phyloP scores from a whole-genome alignment of 2,888 invertebrate species.

The Microchrysa polita region DNA sequence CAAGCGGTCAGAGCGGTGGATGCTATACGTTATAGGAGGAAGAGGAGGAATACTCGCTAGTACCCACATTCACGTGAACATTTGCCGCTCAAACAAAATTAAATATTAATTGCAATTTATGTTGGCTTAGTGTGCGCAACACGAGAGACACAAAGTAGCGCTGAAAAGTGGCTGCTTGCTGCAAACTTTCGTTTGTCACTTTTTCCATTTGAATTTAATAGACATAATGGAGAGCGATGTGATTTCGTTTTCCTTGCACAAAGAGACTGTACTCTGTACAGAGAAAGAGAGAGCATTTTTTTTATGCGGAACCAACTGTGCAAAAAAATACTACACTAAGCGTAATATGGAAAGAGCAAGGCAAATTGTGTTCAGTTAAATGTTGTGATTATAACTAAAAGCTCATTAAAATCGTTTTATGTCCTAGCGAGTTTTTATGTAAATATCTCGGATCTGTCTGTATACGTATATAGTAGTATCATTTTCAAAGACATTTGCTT shows the following conservation, averaged over 20 bases:
- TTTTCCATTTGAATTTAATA: constrained; percentile 30
- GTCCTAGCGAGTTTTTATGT: background rate
- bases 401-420: constrained; percentile 32
- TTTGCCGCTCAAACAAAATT: constrained; percentile 44
- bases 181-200: constrained; percentile 30
- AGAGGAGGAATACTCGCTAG: background rate
- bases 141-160: constrained; percentile 23
- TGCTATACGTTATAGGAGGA: no score
- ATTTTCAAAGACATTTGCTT: no score
- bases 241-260: background rate
- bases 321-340: constrained; percentile 7
- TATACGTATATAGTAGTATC: no score
- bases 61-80: constrained; percentile 23
- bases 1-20: no score
- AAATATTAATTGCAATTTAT: constrained; percentile 48
- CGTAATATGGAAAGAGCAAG: background rate
- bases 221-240: constrained; percentile 17
- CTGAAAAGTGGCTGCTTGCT: constrained; percentile 27
- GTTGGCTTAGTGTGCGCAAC: constrained; percentile 35
- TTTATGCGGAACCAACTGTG: background rate
- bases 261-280: background rate
- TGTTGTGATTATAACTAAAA: constrained; percentile 36
- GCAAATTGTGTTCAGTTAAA: background rate
- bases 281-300: background rate
- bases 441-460: no score